Conservation (phyloP, 2,888 invertebrate species). For the Chydorus sphaericus region DNA sequence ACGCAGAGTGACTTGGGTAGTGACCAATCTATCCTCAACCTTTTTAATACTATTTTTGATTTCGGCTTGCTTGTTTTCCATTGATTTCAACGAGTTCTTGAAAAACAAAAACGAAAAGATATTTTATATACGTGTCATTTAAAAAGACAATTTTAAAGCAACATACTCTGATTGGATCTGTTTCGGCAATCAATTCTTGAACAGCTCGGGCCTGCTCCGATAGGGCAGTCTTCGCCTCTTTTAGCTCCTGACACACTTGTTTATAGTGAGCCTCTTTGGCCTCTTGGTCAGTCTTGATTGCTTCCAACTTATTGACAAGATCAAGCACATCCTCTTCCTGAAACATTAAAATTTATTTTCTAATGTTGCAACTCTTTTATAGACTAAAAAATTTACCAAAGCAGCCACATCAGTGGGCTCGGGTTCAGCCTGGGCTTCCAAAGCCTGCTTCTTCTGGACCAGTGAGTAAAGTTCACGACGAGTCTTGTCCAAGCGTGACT, state of each 20-base stretch:
- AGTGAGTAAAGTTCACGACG: not conserved
- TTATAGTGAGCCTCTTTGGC: not conserved
- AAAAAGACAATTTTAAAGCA: not conserved
- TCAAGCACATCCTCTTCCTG: constrained; percentile 7
- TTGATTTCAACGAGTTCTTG: not conserved
- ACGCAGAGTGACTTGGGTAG: not conserved
- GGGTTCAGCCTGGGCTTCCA: not conserved
- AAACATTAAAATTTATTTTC: not conserved
- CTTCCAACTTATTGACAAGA: not conserved
- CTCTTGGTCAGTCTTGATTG: not conserved
- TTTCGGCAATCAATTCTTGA: not conserved
- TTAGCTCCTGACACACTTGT: not conserved
- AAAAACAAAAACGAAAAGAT: not conserved
- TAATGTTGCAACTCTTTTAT: not conserved
- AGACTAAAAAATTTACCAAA: not conserved
- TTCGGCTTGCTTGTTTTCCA: not conserved
- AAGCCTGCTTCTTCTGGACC: not conserved
- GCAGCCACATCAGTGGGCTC: not conserved
- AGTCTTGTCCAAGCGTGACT: not conserved
- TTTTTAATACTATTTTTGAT: not conserved
- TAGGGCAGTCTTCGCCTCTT: not conserved
- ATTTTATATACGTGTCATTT: not conserved
- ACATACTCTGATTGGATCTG: not conserved
- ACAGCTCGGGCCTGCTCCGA: not conserved
- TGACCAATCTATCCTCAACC: too few species aligned